phyloP scores from a whole-genome alignment of 1,140 invertebrate genomes.

The Drosophila dunni region DNA sequence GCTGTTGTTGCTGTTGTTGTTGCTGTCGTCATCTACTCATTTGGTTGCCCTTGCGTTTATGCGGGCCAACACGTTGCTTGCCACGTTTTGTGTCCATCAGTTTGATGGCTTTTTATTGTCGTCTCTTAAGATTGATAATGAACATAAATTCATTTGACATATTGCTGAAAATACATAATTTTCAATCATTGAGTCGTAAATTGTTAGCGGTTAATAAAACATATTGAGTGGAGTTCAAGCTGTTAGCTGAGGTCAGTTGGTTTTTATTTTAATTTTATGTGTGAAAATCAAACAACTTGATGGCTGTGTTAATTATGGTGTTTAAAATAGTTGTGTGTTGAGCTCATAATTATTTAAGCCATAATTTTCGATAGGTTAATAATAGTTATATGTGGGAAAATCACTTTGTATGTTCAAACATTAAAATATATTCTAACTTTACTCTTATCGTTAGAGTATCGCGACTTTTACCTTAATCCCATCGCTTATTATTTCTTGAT shows the following conservation, averaged over 20 bases:
- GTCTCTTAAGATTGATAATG: background rate
- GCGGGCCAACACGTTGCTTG: conserved; percentile 10
- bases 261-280: no score
- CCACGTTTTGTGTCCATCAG: conserved; percentile 9
- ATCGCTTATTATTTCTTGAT: conserved; percentile 33
- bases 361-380: no score
- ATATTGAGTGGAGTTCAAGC: background rate
- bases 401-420: no score
- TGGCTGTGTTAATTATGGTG: no score
- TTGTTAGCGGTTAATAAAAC: background rate
- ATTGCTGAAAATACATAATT: conserved; percentile 1
- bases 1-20: conserved; percentile 30
- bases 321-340: no score
- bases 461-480: conserved; percentile 1
- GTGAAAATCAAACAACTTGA: no score
- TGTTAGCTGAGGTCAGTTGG: background rate
- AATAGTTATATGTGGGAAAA: no score
- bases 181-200: background rate
- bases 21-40: conserved; percentile 3
- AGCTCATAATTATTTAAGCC: no score
- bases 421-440: no score
- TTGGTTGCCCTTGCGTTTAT: conserved; percentile 24
- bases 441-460: conserved; percentile 18
- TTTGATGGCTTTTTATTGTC: background rate
- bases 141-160: background rate